A percentile compares a stretch with the other conserved stretches of the same genome.
Evolutionary conservation across 2,888 invertebrate species (phyloP).

Genomic region (Ganaspis brasiliensis): DNA sequence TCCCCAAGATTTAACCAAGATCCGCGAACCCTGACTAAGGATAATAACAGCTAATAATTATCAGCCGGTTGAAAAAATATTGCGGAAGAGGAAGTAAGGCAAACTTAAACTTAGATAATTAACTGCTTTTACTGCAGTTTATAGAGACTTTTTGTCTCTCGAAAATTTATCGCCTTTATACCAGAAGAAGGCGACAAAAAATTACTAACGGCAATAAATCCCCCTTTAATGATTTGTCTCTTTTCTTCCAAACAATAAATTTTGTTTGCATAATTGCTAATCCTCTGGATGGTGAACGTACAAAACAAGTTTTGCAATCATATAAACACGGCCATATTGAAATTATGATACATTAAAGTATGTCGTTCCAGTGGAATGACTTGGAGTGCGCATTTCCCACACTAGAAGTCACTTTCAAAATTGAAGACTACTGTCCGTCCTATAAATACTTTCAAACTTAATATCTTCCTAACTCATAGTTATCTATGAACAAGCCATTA

Average conservation of each 20-base stretch:
- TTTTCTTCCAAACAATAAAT: slow-evolving; percentile 24
- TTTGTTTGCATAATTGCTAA: slow-evolving; percentile 30
- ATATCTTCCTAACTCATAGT: neutral
- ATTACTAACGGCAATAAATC: neutral
- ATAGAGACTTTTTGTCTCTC: neutral
- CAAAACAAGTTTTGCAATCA: slow-evolving; percentile 25
- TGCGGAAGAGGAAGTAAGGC: neutral
- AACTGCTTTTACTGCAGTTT: neutral
- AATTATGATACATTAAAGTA: slow-evolving; percentile 31
- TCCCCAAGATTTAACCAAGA: neutral
- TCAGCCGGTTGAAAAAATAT: neutral
- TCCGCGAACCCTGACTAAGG: slow-evolving; percentile 1
- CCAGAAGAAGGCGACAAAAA: neutral
- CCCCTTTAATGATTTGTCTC: slow-evolving; percentile 8
- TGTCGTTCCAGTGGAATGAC: slow-evolving; percentile 33
- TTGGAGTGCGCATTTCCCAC: slow-evolving; percentile 10
- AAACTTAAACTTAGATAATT: neutral
- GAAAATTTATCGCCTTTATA: neutral
- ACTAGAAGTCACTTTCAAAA: slow-evolving; percentile 24
- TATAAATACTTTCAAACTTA: neutral
- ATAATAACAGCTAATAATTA: slow-evolving; percentile 2
- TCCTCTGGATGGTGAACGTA: slow-evolving; percentile 17
- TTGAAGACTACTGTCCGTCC: neutral
- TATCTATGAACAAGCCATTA: slow-evolving; percentile 1
- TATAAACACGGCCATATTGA: slow-evolving; percentile 30